phyloP scores from a whole-genome alignment of 2,888 invertebrate species.

The Bellardia pandia region DNA sequence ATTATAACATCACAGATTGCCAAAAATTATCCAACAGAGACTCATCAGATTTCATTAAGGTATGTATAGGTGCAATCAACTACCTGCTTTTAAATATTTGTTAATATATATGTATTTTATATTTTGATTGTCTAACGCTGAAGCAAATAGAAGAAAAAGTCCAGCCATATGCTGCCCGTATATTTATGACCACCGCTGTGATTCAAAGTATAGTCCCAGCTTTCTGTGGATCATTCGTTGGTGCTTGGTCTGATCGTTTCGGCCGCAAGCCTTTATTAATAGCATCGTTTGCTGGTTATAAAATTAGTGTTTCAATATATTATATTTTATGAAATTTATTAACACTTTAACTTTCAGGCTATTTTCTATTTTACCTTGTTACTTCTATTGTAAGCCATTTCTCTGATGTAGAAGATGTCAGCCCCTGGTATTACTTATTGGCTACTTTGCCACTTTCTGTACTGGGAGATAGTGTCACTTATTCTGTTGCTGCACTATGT shows the following conservation, averaged over 20 bases:
- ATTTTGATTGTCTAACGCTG: background rate
- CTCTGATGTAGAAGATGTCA: conserved; percentile 75
- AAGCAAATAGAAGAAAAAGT: conserved; percentile 85
- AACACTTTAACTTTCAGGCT: conserved; percentile 75
- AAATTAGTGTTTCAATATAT: background rate
- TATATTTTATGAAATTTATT: background rate
- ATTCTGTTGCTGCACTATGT: conserved; percentile 87
- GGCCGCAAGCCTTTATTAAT: conserved; percentile 90
- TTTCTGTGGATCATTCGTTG: conserved; percentile 88
- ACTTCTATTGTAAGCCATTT: conserved; percentile 77
- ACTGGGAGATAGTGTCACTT: conserved; percentile 86
- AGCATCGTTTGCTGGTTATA: conserved; percentile 86
- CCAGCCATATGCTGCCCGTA: conserved; percentile 87
- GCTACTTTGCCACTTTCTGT: conserved; percentile 86
- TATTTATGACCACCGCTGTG: conserved; percentile 86
- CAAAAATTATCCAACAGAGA: conserved; percentile 82
- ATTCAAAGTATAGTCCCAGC: conserved; percentile 88
- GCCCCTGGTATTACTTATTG: conserved; percentile 84
- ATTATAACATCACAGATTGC: conserved; percentile 86
- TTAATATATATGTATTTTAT: background rate
- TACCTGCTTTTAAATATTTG: background rate
- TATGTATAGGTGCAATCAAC: conserved; percentile 52
- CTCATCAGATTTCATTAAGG: conserved; percentile 84
- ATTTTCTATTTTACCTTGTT: conserved; percentile 77
- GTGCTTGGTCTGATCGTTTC: conserved; percentile 91